Conservation (phyloP, 64 coral and sea anemone species). For the Stichodactyla mertensii region DNA sequence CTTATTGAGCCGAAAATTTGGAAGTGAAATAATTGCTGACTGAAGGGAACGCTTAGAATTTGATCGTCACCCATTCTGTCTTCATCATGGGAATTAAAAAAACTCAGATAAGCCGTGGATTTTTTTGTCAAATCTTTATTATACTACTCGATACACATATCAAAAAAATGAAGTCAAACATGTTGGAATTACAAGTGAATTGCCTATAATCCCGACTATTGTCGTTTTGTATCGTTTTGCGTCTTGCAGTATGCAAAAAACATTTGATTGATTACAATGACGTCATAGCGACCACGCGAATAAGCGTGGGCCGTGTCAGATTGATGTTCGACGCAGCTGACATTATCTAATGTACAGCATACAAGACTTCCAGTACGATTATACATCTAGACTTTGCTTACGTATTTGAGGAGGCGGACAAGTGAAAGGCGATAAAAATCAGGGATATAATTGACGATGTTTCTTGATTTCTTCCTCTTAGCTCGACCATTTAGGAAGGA, state of each 20-base stretch:
- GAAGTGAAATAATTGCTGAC: neutral
- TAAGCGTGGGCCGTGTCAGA: neutral
- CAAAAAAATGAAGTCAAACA: neutral
- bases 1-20: neutral
- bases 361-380: neutral
- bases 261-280: neutral
- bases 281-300: constrained; percentile 1
- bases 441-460: neutral
- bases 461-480: constrained; percentile 5
- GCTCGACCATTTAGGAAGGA: neutral
- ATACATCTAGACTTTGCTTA: constrained; percentile 10
- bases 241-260: neutral
- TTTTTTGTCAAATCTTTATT: too few species aligned
- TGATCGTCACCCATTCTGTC: too few species aligned
- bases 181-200: neutral
- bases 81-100: too few species aligned
- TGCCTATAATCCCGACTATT: neutral
- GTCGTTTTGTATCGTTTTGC: constrained; percentile 12
- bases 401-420: constrained; percentile 13
- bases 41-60: neutral
- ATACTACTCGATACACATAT: neutral
- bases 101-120: too few species aligned
- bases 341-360: neutral
- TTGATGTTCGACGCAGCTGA: neutral
- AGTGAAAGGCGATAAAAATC: constrained; percentile 12